Evolutionary conservation across 53 echinoderm and acorn worm species (phyloP).

Genomic region (Stichopus horrens): DNA sequence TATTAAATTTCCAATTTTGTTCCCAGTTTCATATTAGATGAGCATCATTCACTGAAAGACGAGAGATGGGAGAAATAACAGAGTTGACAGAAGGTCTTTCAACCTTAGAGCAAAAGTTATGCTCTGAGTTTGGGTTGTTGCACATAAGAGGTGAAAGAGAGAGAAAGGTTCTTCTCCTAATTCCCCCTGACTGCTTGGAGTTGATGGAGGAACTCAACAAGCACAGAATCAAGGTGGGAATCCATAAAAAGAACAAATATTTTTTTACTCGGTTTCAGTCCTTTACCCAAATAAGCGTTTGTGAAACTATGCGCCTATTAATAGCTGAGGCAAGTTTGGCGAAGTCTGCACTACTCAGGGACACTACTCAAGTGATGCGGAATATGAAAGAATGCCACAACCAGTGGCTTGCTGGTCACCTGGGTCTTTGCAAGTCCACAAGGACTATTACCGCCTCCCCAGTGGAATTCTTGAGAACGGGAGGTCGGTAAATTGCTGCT

Average conservation of each 20-base stretch:
- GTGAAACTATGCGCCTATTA: conserved; percentile 46
- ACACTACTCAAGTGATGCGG: conserved; percentile 54
- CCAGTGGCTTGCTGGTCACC: conserved; percentile 61
- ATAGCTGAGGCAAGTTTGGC: conserved; percentile 46
- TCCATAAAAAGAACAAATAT: conserved; percentile 39
- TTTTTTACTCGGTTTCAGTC: conserved; percentile 57
- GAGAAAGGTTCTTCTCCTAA: neutral
- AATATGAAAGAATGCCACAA: conserved; percentile 41
- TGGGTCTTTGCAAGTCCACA: conserved; percentile 49
- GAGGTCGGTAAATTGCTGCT: conserved; percentile 47
- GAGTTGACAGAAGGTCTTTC: too few species aligned
- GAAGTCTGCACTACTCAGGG: conserved; percentile 49
- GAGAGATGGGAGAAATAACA: too few species aligned
- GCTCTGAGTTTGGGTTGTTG: neutral
- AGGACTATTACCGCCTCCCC: conserved; percentile 53
- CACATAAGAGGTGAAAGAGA: neutral
- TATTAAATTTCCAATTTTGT: too few species aligned
- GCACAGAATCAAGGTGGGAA: too few species aligned
- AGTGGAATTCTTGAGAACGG: conserved; percentile 48
- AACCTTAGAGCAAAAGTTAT: too few species aligned
- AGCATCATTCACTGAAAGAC: too few species aligned
- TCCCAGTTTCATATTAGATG: too few species aligned
- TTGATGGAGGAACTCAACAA: neutral
- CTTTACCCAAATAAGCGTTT: conserved; percentile 36
- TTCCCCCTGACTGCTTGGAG: neutral